phyloP scores from a whole-genome alignment of 2,113 vertebrate species.

The Ptychochromis oligacanthus region DNA sequence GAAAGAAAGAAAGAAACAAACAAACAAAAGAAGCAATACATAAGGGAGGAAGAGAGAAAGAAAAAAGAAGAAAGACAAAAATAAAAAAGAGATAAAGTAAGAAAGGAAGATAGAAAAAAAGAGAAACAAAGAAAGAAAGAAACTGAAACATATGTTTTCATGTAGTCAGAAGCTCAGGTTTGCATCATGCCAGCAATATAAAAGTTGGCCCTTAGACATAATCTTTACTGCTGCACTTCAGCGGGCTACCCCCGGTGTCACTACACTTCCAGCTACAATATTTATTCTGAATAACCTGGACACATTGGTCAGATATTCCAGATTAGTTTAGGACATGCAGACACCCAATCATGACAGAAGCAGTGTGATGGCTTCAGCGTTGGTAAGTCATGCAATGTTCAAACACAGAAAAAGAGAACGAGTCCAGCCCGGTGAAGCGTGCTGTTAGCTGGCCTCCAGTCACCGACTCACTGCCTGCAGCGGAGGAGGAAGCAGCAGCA shows the following conservation, averaged over 20 bases:
- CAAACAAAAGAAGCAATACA: no score
- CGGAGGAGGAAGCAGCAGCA: slow-evolving; percentile 89
- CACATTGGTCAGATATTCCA: neutral
- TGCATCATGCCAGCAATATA: no score
- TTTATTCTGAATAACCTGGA: neutral
- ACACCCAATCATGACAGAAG: slow-evolving; percentile 11
- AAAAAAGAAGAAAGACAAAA: no score
- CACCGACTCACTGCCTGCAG: slow-evolving; percentile 97
- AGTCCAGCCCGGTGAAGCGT: slow-evolving; percentile 80
- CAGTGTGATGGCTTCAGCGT: neutral
- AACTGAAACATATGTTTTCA: neutral
- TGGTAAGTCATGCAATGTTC: slow-evolving; percentile 40
- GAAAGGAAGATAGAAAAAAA: no score
- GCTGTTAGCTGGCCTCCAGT: slow-evolving; percentile 80
- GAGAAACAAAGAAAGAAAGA: no score
- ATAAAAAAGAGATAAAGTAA: no score
- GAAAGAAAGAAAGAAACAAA: neutral
- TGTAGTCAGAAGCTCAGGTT: neutral
- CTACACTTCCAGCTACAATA: neutral
- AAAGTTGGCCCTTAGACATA: no score
- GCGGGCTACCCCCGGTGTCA: neutral
- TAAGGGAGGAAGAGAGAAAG: no score
- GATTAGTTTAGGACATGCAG: slow-evolving; percentile 39
- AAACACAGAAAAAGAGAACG: slow-evolving; percentile 13
- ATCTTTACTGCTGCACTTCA: neutral